Evolutionary conservation across 1,140 invertebrate genomes (phyloP).

Genomic region (Drosophila watanabei): DNA sequence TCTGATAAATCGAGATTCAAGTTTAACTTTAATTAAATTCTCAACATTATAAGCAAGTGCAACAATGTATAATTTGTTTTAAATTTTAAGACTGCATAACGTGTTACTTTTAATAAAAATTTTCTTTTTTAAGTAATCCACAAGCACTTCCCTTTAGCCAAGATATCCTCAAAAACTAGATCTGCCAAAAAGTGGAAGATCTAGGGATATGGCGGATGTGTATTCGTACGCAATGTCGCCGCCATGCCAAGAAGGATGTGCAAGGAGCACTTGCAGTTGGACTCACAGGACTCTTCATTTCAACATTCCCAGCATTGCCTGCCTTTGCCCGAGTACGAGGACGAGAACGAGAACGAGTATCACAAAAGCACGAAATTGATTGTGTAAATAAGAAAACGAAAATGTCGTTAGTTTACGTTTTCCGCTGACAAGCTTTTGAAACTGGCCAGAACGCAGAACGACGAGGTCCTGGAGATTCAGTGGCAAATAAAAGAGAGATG

Average conservation of each 20-base stretch:
- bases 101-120: neutral
- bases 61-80: neutral
- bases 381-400: constrained; percentile 83
- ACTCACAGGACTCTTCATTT: constrained; percentile 41
- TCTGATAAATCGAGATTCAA: too few relatives aligned
- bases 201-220: constrained; percentile 29
- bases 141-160: neutral
- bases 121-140: neutral
- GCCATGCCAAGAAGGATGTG: constrained; percentile 27
- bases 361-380: constrained; percentile 79
- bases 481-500: constrained; percentile 42
- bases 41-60: neutral
- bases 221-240: constrained; percentile 31
- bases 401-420: constrained; percentile 84
- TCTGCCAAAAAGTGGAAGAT: neutral
- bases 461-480: constrained; percentile 9
- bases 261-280: constrained; percentile 13
- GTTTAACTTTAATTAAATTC: too few relatives aligned
- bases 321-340: constrained; percentile 52
- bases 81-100: neutral
- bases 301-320: constrained; percentile 44
- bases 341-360: constrained; percentile 56
- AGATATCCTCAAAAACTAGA: neutral
- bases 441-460: constrained; percentile 36
- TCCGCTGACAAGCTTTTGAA: constrained; percentile 77